Conservation (phyloP, 2,888 invertebrate species). For the Morpho deidamia region DNA sequence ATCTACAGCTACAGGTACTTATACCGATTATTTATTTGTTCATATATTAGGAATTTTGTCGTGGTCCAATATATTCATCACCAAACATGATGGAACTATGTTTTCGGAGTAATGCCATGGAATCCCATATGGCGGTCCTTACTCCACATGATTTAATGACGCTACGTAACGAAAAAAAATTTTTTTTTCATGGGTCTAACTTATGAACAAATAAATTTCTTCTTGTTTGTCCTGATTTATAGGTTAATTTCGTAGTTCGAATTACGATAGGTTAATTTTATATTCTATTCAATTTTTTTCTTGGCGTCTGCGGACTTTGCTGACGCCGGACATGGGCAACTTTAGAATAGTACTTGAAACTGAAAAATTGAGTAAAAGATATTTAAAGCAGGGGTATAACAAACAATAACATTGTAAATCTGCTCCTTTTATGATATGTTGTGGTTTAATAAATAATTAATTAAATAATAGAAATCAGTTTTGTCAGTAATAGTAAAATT, state of each 20-base stretch:
- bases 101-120: conserved; percentile 76
- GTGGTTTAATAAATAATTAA: no score
- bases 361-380: no score
- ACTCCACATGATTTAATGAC: conserved; percentile 75
- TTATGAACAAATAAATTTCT: conserved; percentile 17
- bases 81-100: conserved; percentile 62
- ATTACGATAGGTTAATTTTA: conserved; percentile 55
- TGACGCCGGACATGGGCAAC: conserved; percentile 39
- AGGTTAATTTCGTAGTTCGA: conserved; percentile 34
- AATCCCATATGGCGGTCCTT: conserved; percentile 78
- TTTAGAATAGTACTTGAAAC: background rate
- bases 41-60: conserved; percentile 31
- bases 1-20: conserved; percentile 73
- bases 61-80: conserved; percentile 43
- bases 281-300: conserved; percentile 51
- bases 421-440: no score
- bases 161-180: conserved; percentile 52
- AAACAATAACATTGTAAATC: no score
- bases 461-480: no score
- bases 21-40: conserved; percentile 34
- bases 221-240: conserved; percentile 25
- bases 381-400: no score
- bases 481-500: no score
- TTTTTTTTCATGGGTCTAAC: conserved; percentile 20
- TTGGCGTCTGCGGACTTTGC: conserved; percentile 42